Percentiles rank a stretch among this genome's conserved stretches.
phyloP scores from a whole-genome alignment of 2,797 vertebrate genomes.

The Pseudopleuronectes americanus region DNA sequence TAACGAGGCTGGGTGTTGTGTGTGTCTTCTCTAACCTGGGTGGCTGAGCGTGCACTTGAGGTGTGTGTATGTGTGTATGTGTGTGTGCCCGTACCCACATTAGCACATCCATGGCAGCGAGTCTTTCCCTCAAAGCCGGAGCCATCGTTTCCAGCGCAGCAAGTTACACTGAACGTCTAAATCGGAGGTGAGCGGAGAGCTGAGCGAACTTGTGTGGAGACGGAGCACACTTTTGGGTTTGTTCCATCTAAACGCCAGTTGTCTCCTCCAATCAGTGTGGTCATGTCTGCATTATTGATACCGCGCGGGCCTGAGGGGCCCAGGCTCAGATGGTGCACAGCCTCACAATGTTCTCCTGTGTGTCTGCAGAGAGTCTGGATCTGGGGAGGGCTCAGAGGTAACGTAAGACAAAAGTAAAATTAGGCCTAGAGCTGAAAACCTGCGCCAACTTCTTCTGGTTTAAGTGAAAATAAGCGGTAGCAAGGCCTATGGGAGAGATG shows the following conservation, averaged over 20 bases:
- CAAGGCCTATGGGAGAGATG: conserved; percentile 77
- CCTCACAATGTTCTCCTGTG: conserved; percentile 63
- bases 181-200: conserved; percentile 84
- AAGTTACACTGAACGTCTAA: conserved; percentile 81
- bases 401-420: conserved; percentile 55
- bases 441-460: conserved; percentile 60
- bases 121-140: conserved; percentile 43
- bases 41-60: conserved; percentile 44
- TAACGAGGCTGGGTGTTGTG: conserved; percentile 56
- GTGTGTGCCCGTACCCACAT: conserved; percentile 5
- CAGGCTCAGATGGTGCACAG: conserved; percentile 81
- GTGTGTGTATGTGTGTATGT: conserved; percentile 8
- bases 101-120: conserved; percentile 12
- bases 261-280: conserved; percentile 91
- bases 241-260: conserved; percentile 88
- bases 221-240: conserved; percentile 79
- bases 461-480: conserved; percentile 85
- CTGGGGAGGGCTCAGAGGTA: conserved; percentile 53
- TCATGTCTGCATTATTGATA: conserved; percentile 90
- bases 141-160: conserved; percentile 77
- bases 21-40: conserved; percentile 62
- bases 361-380: conserved; percentile 57
- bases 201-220: conserved; percentile 80
- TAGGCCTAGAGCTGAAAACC: conserved; percentile 51
- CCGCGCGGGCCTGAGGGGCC: conserved; percentile 75